Evolutionary conservation across 2,113 vertebrate genomes (phyloP).

Genomic region (Myrmecophaga tridactyla): DNA sequence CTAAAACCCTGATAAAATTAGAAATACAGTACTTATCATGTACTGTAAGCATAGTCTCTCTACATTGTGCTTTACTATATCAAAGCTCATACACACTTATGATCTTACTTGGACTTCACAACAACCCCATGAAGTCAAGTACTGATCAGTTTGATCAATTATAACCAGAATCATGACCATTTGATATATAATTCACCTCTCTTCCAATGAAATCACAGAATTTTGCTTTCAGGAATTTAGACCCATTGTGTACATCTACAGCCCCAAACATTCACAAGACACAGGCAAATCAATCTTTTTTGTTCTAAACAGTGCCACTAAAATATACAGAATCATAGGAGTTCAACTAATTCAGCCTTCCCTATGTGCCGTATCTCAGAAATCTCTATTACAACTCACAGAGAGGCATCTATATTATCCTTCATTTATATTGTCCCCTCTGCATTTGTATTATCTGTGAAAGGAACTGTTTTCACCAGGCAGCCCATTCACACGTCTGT

Average conservation of each 20-base stretch:
- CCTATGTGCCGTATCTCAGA: background rate
- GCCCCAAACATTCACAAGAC: background rate
- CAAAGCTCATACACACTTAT: accelerated
- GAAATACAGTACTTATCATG: background rate
- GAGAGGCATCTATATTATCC: accelerated
- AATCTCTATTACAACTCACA: accelerated
- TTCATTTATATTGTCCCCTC: too few species aligned
- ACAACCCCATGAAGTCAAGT: background rate
- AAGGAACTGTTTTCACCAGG: background rate
- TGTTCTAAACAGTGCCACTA: background rate
- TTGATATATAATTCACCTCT: accelerated
- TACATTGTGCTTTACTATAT: background rate
- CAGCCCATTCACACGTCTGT: background rate
- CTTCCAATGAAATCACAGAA: accelerated
- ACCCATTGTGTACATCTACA: accelerated
- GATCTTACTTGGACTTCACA: background rate
- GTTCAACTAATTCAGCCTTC: background rate
- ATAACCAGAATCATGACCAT: background rate
- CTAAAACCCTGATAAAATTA: background rate
- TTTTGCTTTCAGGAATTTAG: too few species aligned
- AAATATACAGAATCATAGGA: background rate
- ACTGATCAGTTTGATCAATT: background rate
- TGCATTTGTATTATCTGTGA: too few species aligned
- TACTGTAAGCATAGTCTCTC: background rate
- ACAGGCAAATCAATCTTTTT: accelerated